Evolutionary conservation across 1,140 invertebrate genomes (phyloP), one percentile per base, ranked within the genome.

Genomic region (Drosophila littoralis): DNA sequence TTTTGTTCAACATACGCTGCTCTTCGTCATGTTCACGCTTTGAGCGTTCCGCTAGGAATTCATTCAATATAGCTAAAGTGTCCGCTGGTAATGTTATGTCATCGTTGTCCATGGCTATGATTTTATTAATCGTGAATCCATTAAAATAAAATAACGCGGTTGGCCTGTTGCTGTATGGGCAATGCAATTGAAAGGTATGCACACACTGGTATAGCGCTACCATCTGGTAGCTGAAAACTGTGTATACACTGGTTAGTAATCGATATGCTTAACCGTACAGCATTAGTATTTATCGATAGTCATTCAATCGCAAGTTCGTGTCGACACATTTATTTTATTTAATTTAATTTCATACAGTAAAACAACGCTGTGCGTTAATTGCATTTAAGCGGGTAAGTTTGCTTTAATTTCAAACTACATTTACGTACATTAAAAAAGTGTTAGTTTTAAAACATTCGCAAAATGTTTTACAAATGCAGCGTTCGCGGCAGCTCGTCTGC

Each of bases 41-140:
- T 43, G 94, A 92, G 83, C 96, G 95, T 90, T 98, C 97, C 17
- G 92, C 79, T 69, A 97, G 95, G 93, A 98, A 98, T 92, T 98
- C 96, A 81, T 97, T 94, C 1, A 98, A 92, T 12, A 96, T 96
- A 58, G 94, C 94, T 73, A 98, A 93, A 7, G 97, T 96, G 75
- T 95, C 94, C 2, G 94, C 93, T 10, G 96, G 96, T 10, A 98
- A 93, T 70, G 93, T 91, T 1, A 94, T 84, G 77, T 97, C 96
- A 70, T 96, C 96, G 13, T 81, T 61, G 10, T 75, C 88, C 91
- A 92, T 90, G 10, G 8, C 38, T 55, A 43, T 42, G 7, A 33
- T 28, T 54, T 46, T 3, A 33, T 15, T 60, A n/a, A 52, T 22
- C 13, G 3, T 3, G 15, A 1, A 9, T 7, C 22, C 35, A 51